Evolutionary conservation across 1,140 invertebrate genomes (phyloP).

Genomic region (Leguminivora glycinivorella): DNA sequence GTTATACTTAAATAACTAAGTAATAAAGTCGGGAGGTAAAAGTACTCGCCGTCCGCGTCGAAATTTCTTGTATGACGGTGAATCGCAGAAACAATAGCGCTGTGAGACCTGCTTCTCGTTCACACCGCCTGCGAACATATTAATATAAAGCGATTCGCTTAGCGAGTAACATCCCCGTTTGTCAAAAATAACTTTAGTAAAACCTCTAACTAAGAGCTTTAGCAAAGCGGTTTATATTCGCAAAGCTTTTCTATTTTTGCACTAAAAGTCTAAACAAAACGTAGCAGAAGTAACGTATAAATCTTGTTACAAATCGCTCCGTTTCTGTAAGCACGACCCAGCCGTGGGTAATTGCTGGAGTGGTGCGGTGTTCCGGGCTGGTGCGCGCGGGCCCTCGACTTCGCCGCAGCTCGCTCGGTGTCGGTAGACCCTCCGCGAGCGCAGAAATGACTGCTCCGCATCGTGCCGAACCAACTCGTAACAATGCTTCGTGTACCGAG

Average conservation of each 20-base stretch:
- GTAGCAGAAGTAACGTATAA: conserved; percentile 38
- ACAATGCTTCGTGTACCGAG: conserved; percentile 58
- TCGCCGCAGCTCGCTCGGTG: conserved; percentile 51
- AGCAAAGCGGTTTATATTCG: background rate
- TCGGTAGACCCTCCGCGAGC: conserved; percentile 63
- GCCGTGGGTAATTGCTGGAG: conserved; percentile 73
- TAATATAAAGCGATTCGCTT: conserved; percentile 35
- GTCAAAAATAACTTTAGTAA: background rate
- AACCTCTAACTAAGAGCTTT: background rate
- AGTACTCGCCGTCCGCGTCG: conserved; percentile 49
- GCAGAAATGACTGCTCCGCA: conserved; percentile 67
- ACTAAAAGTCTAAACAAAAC: background rate
- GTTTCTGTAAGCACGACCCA: conserved; percentile 59
- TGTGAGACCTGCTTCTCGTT: conserved; percentile 64
- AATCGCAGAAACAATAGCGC: conserved; percentile 68
- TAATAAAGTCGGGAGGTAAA: conserved; percentile 57
- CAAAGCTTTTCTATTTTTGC: background rate
- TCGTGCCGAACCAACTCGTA: conserved; percentile 39
- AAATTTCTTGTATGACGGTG: conserved; percentile 59
- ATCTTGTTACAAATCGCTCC: conserved; percentile 52
- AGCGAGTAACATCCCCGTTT: background rate
- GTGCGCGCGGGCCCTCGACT: conserved; percentile 68
- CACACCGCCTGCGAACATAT: conserved; percentile 39
- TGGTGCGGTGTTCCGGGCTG: conserved; percentile 70
- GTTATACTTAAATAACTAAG: conserved; percentile 35